Evolutionary conservation across 2,888 invertebrate species (phyloP).

Genomic region (Meliscaeva auricollis): DNA sequence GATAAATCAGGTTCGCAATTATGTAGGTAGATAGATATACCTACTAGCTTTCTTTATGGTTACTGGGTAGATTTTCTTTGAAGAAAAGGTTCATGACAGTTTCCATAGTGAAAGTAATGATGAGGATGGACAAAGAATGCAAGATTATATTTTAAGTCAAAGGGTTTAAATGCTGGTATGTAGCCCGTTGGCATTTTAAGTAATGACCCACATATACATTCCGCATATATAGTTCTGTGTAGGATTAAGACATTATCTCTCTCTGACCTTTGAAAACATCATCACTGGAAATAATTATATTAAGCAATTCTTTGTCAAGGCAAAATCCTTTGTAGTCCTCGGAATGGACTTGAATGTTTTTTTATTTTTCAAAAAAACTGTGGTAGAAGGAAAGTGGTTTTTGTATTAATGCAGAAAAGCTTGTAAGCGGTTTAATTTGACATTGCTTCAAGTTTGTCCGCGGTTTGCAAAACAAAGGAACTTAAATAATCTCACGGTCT

Average conservation of each 20-base stretch:
- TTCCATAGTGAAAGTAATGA: too few species aligned
- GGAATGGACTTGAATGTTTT: background rate
- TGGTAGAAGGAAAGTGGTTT: too few species aligned
- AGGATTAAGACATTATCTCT: background rate
- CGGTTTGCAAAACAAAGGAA: too few species aligned
- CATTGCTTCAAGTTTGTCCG: background rate
- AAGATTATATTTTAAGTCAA: conserved; percentile 5
- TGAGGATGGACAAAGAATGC: background rate
- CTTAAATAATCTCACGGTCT: too few species aligned
- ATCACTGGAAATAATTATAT: background rate
- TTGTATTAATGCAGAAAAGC: too few species aligned
- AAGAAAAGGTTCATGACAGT: background rate
- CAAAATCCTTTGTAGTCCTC: background rate
- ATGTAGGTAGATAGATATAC: background rate
- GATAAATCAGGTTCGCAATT: background rate
- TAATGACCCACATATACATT: conserved; percentile 2
- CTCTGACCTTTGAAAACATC: conserved; percentile 2
- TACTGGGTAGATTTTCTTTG: background rate
- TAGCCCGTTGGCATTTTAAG: background rate
- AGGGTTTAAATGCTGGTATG: conserved; percentile 3
- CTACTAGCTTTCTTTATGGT: too few species aligned
- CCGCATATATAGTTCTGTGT: background rate
- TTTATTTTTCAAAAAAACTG: background rate
- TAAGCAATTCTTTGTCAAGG: conserved; percentile 5
- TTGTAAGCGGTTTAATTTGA: too few species aligned